Evolutionary conservation across 2,797 vertebrate genomes (phyloP), one percentile per base, ranked within the genome.

Genomic region (Enteromius argenteus): DNA sequence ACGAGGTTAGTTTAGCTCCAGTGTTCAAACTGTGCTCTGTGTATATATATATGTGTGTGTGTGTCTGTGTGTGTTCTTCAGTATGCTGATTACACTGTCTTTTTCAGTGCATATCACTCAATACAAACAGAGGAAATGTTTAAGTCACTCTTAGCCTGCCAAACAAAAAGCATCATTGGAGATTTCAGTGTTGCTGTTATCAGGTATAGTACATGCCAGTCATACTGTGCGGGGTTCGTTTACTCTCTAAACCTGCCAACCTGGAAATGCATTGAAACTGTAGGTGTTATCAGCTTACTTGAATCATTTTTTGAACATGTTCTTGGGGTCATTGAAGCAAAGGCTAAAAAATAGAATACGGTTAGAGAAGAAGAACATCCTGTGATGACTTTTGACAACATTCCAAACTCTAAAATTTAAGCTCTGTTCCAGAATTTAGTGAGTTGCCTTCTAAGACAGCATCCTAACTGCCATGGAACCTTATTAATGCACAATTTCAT

Each of bases 1-100:
- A 97, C 96, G 98, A 99, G 98, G 98, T 99, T 98, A 99, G 98
- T 99, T 97, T 97, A 97, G 96, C 94, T 93, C 93, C 95, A 94
- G 94, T 96, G 95, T 95, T 84, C 37, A 86, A 77, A 80, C 83
- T 84, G 76, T 84, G 27, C 90, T 89, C 62, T 86, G 86, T 90
- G n/a, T 86, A 44, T 86, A 85, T 87, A 69, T 87, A 84, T 86
- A 71, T 85, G 79, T 84, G 89, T 84, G 90, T 90, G 92, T 86
- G 85, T 92, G 91, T 90, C 69, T 79, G 90, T 92, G 92, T 89
- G 89, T 49, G 58, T 49, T 49, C 37, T 66, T 27, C 2, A n/a
- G 73, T 67, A 73, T 51, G 69, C 71, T 85, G 72, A 51, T 75
- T 37, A 77, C 69, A 85, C 76, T 72, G 35, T 60, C 56, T 30